A percentile compares a stretch with the other conserved stretches of the same genome.
Conservation (phyloP, 2,888 invertebrate genomes). For the Ormyrus nitidulus region DNA sequence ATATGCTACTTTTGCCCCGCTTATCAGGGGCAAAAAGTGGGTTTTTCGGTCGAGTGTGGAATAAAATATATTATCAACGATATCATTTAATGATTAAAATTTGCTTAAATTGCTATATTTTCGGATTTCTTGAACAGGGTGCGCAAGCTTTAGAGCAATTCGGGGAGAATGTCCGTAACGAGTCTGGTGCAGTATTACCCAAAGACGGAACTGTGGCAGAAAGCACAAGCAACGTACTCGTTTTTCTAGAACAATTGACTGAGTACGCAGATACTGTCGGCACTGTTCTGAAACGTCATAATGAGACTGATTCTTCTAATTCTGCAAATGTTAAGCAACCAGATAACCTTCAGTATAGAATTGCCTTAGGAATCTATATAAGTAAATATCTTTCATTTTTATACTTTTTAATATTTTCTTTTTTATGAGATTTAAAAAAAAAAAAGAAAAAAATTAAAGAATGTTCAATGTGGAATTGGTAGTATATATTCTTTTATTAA, state of each 20-base stretch:
- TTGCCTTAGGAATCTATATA: conserved; percentile 87
- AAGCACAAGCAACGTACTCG: conserved; percentile 94
- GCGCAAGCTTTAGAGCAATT: conserved; percentile 94
- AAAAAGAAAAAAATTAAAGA: conserved; percentile 9
- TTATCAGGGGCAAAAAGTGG: too few species aligned
- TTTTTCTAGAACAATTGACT: conserved; percentile 91
- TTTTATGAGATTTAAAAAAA: neutral
- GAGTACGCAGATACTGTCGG: conserved; percentile 88
- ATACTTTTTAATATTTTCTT: neutral
- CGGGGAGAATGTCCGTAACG: conserved; percentile 89
- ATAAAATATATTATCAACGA: too few species aligned
- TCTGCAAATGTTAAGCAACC: conserved; percentile 77
- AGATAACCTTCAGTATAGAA: conserved; percentile 78
- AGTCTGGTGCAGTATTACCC: conserved; percentile 88
- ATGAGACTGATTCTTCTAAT: conserved; percentile 77
- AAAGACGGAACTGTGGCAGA: conserved; percentile 99
- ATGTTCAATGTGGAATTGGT: neutral
- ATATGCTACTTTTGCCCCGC: too few species aligned
- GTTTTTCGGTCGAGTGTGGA: too few species aligned
- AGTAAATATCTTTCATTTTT: conserved; percentile 78
- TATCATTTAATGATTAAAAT: too few species aligned
- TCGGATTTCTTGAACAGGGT: conserved; percentile 79
- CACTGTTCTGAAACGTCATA: conserved; percentile 77
- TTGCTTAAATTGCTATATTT: neutral
- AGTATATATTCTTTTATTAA: too few species aligned